These are phyloP conservation scores for Scaptomyza montana DNA, from an alignment of 1,140 invertebrate species.

Conservation along the genomic window DNA sequence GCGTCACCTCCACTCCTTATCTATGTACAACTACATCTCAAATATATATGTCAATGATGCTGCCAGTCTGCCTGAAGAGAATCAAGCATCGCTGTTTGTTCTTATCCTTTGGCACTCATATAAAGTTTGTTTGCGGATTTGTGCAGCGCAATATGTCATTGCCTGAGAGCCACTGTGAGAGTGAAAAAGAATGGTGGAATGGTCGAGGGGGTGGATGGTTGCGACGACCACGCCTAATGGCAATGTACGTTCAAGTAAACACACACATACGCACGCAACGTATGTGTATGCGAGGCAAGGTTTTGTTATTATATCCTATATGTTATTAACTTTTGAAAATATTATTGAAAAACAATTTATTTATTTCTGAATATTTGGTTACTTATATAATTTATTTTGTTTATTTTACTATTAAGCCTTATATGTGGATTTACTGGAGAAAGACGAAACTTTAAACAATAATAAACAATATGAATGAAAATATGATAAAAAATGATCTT, in stretches of 20 bases:
- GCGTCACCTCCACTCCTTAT: background rate
- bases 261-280: constrained; percentile 32
- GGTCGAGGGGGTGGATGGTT: constrained; percentile 6
- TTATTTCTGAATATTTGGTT: too few species aligned
- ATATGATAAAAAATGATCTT: background rate
- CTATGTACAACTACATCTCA: background rate
- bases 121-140: constrained; percentile 82
- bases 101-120: constrained; percentile 81
- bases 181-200: background rate
- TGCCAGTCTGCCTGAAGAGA: constrained; percentile 33
- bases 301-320: too few species aligned
- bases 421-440: background rate
- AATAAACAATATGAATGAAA: too few species aligned
- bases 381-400: too few species aligned
- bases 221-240: constrained; percentile 72
- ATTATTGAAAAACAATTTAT: too few species aligned
- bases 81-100: constrained; percentile 62
- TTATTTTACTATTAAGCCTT: too few species aligned
- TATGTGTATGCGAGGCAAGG: too few species aligned
- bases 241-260: constrained; percentile 82
- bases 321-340: too few species aligned
- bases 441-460: too few species aligned
- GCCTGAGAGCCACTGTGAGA: constrained; percentile 28
- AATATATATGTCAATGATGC: constrained; percentile 79
- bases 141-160: constrained; percentile 81